Evolutionary conservation across 2,797 vertebrate species (phyloP).

Genomic region (Spondyliosoma cantharus): DNA sequence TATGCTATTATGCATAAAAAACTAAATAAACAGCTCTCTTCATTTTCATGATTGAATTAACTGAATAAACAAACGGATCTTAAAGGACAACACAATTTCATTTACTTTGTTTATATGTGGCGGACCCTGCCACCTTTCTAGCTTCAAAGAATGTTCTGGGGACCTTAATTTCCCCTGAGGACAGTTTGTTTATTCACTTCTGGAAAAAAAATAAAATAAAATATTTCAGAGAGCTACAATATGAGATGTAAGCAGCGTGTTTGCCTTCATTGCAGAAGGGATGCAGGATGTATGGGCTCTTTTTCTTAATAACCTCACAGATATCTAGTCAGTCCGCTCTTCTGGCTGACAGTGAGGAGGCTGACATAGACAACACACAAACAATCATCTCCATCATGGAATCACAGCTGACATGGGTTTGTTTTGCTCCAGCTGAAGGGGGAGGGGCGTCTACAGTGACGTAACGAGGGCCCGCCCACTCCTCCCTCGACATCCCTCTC

Average conservation of each 20-base stretch:
- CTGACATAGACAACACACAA: background rate
- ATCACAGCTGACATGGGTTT: conserved; percentile 22
- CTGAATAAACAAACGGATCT: no score
- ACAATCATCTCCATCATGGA: no score
- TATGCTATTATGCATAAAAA: no score
- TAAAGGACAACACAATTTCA: no score
- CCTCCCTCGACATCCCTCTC: background rate
- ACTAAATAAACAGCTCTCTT: no score
- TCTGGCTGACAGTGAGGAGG: background rate
- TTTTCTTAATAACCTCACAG: background rate
- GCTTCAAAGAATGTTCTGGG: no score
- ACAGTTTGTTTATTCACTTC: no score
- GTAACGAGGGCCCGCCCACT: background rate
- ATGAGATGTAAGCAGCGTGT: background rate
- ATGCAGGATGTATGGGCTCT: background rate
- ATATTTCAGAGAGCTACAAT: background rate
- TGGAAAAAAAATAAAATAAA: no score
- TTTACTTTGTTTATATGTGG: no score
- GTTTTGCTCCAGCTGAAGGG: conserved; percentile 40
- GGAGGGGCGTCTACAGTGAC: background rate
- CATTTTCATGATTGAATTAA: no score
- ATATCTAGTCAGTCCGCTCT: background rate
- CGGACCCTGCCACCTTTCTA: no score
- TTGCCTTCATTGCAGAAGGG: background rate
- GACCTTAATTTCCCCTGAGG: no score